Conservation (phyloP, 2,888 invertebrate genomes). For the Tortrix viridana region DNA sequence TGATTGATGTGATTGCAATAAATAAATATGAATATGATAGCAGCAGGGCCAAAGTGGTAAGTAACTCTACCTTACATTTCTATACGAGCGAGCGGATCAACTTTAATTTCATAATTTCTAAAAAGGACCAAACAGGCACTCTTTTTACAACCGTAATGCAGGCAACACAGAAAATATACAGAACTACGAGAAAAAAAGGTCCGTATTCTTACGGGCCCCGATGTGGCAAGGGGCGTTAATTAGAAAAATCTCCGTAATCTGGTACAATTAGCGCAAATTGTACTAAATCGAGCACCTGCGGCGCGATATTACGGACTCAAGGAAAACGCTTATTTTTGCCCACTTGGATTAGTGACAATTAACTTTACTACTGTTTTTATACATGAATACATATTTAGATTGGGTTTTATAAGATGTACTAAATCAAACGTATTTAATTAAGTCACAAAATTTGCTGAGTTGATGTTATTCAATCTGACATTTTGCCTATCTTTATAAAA, state of each 20-base stretch:
- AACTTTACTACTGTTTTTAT: conserved; percentile 1
- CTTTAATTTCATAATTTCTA: no score
- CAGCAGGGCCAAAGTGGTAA: no score
- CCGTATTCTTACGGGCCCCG: conserved; percentile 1
- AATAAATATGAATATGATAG: no score
- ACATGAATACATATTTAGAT: background rate
- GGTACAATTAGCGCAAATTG: conserved; percentile 74
- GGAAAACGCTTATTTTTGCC: conserved; percentile 10
- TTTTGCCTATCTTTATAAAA: no score
- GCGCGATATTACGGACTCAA: conserved; percentile 31
- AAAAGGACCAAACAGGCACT: no score
- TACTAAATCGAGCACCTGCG: conserved; percentile 72
- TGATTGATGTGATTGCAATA: no score
- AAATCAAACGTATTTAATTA: no score
- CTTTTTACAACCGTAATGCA: no score
- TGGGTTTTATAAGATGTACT: background rate
- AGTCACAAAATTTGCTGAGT: no score
- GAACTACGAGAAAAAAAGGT: background rate
- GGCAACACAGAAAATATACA: background rate
- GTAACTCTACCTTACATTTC: no score
- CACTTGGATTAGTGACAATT: conserved; percentile 6
- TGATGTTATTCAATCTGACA: no score
- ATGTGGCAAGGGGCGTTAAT: conserved; percentile 52
- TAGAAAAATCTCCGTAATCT: conserved; percentile 72
- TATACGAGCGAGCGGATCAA: no score